Base-by-base conservation (phyloP, 1,140 invertebrate genomes). In the Globodera rostochiensis region DNA sequence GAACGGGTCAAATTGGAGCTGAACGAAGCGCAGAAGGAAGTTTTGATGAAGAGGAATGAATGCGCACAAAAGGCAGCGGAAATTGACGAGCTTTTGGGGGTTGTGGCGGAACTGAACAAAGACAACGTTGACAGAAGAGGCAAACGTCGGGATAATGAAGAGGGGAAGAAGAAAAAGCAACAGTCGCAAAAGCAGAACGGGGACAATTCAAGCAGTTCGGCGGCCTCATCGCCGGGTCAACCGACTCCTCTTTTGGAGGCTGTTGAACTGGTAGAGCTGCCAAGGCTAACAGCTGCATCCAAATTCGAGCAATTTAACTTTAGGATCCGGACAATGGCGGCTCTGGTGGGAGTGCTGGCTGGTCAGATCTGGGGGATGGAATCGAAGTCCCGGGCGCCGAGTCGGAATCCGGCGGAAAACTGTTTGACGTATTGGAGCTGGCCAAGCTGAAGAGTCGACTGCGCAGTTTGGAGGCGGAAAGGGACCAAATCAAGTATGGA, bases 271-370 rank as follows among this genome's bases (percentile, higher is more conserved):
- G 25, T 47, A 1, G 15, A 1, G 15, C 36, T 36, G 50, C 50
- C n/a, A 50, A 60, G 64, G 64, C 46, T 9, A 75, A 6, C 64
- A 9, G 36, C 9, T 53, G 3, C 9, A 53, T 67, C 50, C 25
- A 19, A 75, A 46, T 74, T 47, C 47, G 4, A 15, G 5, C n/a
- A 45, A 25, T 49, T 77, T 36, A 36, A 36, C 36, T 77, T 77
- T n/a, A 82, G 81, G 64, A 83, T 36, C 79, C n/a, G 6, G 81
- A 83, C 9, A 82, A 82, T 75, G 81, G 80, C 9, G 82, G 81
- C 53, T 81, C 80, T 19, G 81, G 81, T 46, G 80, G 80, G n/a
- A 83, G 81, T 77, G 81, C 47, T 19, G 82, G 81, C 15, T 83
- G 82, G 82, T 83, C 82, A 36, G 82, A 83, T 25, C 36, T 83